Evolutionary conservation across 2,888 invertebrate species (phyloP).

Genomic region (Phorcus lineatus): DNA sequence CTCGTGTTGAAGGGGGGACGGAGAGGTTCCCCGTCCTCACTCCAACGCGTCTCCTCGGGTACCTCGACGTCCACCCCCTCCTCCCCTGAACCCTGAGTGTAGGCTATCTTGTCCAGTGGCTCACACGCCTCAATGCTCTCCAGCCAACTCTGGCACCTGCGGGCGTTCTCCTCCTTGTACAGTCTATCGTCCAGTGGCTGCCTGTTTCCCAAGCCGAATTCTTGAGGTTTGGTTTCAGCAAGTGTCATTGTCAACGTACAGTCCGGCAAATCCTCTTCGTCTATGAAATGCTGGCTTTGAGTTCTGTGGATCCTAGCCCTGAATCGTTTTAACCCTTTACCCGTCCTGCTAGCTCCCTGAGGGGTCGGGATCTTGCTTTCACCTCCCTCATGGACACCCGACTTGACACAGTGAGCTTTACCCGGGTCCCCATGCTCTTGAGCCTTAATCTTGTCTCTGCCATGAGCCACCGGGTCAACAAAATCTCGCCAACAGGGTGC

Average conservation of each 20-base stretch:
- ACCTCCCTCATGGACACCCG: slow-evolving; percentile 23
- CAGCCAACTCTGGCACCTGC: slow-evolving; percentile 69
- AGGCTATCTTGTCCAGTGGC: slow-evolving; percentile 62
- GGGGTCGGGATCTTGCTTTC: slow-evolving; percentile 16
- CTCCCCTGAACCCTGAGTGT: slow-evolving; percentile 43
- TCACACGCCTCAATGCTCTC: slow-evolving; percentile 65
- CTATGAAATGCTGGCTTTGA: slow-evolving; percentile 65
- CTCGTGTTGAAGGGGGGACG: slow-evolving; percentile 43
- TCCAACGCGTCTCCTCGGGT: slow-evolving; percentile 55
- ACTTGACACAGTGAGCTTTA: slow-evolving; percentile 22
- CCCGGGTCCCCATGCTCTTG: slow-evolving; percentile 16
- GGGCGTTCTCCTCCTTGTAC: slow-evolving; percentile 64
- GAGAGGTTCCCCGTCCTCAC: slow-evolving; percentile 42
- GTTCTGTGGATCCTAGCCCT: slow-evolving; percentile 68
- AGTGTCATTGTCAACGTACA: slow-evolving; percentile 58
- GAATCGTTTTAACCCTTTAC: slow-evolving; percentile 51
- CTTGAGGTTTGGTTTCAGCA: slow-evolving; percentile 64
- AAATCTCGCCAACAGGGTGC: slow-evolving; percentile 71
- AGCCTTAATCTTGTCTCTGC: neutral
- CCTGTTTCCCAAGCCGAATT: slow-evolving; percentile 51
- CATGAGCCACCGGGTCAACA: slow-evolving; percentile 35
- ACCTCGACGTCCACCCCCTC: slow-evolving; percentile 59
- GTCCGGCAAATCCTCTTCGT: slow-evolving; percentile 64
- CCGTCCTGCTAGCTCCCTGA: slow-evolving; percentile 30
- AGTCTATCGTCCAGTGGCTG: slow-evolving; percentile 53